Evolutionary conservation across 2,113 vertebrate species (phyloP).

Genomic region (Lota lota): DNA sequence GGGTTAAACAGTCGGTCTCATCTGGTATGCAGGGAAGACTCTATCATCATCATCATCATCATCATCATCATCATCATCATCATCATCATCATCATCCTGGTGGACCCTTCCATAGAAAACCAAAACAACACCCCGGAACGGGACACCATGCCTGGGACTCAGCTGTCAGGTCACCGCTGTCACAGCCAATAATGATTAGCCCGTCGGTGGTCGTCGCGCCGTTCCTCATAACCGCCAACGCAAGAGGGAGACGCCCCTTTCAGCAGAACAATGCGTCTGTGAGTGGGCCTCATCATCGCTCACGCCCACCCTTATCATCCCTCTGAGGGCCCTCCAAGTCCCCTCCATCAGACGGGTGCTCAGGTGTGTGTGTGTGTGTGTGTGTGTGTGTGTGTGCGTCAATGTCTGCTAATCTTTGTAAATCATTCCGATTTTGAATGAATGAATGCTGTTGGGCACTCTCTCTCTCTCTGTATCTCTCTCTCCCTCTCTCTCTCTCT

Average conservation of each 20-base stretch:
- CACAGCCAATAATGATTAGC: conserved; percentile 79
- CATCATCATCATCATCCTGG: too few species aligned
- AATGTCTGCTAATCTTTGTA: conserved; percentile 69
- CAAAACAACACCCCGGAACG: background rate
- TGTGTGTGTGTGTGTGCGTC: conserved; percentile 30
- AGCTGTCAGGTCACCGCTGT: conserved; percentile 76
- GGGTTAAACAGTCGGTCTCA: too few species aligned
- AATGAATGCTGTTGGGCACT: conserved; percentile 9
- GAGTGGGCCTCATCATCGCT: conserved; percentile 73
- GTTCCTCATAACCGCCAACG: conserved; percentile 68
- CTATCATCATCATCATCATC: too few species aligned
- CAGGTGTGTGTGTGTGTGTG: conserved; percentile 31
- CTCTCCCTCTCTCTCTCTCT: background rate
- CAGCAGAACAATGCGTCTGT: conserved; percentile 71
- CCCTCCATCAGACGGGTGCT: background rate
- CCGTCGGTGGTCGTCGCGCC: conserved; percentile 68
- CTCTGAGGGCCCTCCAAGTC: conserved; percentile 42
- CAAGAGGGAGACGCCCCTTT: conserved; percentile 66
- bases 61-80: too few species aligned
- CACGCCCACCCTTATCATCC: conserved; percentile 72
- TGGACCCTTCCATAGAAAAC: too few species aligned
- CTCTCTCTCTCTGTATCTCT: background rate
- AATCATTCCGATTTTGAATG: conserved; percentile 54
- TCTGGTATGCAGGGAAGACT: too few species aligned
- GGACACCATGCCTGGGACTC: conserved; percentile 76